A percentile compares a stretch with the other conserved stretches of the same genome.
These are phyloP conservation scores for Chouioia cunea DNA, from an alignment of 2,888 invertebrate species.

Conservation along the genomic window DNA sequence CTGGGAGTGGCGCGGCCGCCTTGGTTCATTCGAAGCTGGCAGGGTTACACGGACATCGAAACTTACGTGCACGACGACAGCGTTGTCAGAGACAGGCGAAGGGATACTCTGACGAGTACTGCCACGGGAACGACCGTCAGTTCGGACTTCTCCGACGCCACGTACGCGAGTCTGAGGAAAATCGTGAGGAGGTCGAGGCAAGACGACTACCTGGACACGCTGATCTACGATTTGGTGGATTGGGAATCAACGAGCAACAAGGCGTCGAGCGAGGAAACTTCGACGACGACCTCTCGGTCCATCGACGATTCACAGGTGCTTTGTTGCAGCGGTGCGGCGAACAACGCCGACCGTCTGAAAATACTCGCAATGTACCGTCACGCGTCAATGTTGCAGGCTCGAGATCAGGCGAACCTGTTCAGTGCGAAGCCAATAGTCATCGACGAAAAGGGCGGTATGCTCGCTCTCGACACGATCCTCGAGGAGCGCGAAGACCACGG, in stretches of 20 bases:
- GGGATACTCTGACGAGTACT: slow-evolving; percentile 68
- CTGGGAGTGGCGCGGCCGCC: slow-evolving; percentile 76
- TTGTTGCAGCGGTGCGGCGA: too few relatives aligned
- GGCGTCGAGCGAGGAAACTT: slow-evolving; percentile 19
- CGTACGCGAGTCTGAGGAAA: slow-evolving; percentile 54
- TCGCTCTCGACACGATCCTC: slow-evolving; percentile 67
- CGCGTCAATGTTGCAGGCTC: neutral
- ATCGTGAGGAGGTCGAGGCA: slow-evolving; percentile 56
- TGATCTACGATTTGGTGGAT: slow-evolving; percentile 69
- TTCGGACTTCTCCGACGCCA: slow-evolving; percentile 68
- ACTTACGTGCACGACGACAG: slow-evolving; percentile 76
- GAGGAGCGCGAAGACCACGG: slow-evolving; percentile 72
- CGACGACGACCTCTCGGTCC: slow-evolving; percentile 38
- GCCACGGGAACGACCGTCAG: slow-evolving; percentile 72
- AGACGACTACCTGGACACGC: slow-evolving; percentile 72
- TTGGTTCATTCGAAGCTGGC: slow-evolving; percentile 77
- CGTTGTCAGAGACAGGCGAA: slow-evolving; percentile 72
- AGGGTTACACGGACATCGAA: slow-evolving; percentile 76
- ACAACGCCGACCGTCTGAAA: too few relatives aligned
- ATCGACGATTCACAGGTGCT: slow-evolving; percentile 51
- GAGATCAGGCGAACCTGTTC: slow-evolving; percentile 65
- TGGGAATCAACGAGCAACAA: slow-evolving; percentile 55
- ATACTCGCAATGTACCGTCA: too few relatives aligned
- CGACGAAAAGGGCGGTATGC: slow-evolving; percentile 71
- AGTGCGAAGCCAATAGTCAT: slow-evolving; percentile 73